Evolutionary conservation across 2,888 invertebrate genomes (phyloP).

Genomic region (Chalcosyrphus nemorum): DNA sequence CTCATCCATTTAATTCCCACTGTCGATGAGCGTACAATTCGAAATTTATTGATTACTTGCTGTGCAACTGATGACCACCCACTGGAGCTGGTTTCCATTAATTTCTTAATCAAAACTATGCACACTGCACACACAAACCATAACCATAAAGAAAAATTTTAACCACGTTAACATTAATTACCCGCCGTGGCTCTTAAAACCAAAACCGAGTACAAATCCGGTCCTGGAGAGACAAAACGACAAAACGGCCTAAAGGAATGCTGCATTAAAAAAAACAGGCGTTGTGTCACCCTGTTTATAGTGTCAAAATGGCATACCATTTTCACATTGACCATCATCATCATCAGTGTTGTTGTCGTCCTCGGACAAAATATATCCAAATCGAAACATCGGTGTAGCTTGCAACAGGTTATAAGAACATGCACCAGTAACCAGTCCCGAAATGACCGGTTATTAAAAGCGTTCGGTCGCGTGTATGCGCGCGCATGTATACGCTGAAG

Average conservation of each 20-base stretch:
- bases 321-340: conserved; percentile 70
- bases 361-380: conserved; percentile 46
- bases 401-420: conserved; percentile 48
- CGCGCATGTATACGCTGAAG: conserved; percentile 37
- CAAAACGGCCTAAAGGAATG: conserved; percentile 52
- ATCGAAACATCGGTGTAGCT: conserved; percentile 7
- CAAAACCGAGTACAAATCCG: conserved; percentile 38
- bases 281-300: conserved; percentile 71
- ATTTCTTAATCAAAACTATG: conserved; percentile 69
- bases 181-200: conserved; percentile 18
- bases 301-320: conserved; percentile 72
- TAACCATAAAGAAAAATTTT: conserved; percentile 60
- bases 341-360: conserved; percentile 21
- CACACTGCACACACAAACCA: conserved; percentile 59
- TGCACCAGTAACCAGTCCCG: conserved; percentile 44
- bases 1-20: neutral
- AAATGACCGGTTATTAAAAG: conserved; percentile 50
- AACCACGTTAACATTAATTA: conserved; percentile 68
- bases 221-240: conserved; percentile 28
- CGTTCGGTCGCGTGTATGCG: conserved; percentile 49
- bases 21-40: neutral
- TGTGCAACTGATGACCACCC: conserved; percentile 55
- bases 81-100: conserved; percentile 63
- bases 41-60: conserved; percentile 15
- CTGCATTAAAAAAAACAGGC: conserved; percentile 57